Evolutionary conservation across 2,797 vertebrate genomes (phyloP), one percentile per base, ranked within the genome.

Genomic region (Alauda arvensis): DNA sequence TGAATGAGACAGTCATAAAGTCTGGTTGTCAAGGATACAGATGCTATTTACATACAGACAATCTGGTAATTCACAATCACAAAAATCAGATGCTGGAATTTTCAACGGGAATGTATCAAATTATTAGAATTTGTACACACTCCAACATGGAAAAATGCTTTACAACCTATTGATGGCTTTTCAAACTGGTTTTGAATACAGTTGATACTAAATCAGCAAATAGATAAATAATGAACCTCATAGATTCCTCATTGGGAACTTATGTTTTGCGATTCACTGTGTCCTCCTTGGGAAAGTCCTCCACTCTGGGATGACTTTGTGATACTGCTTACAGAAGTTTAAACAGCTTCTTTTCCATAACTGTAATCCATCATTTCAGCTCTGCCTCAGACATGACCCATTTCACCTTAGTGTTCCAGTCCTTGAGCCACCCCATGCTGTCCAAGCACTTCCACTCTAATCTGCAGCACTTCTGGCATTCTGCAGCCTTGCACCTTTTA

Each of bases 1-100:
- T 61, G 80, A 93, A 75, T 59, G 57, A 92, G 49, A 68, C 61
- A 80, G 69, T 84, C 71, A 63, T 59, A 40, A 78, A 70, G 40
- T 70, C 87, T 89, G 43, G 61, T 82, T 91, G 70, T 88, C 84
- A 91, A 77, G 89, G 88, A 76, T 88, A 88, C 78, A 71, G 29
- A 67, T 85, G 63, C 77, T 72, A 43, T 83, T 81, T 92, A 87
- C 84, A 71, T 49, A 78, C 37, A 79, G 53, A 18, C 42, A 63
- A 33, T 71, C 87, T 66, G 74, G 60, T 77, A 78, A 63, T 80
- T 71, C 45, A 63, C 79, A 88, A 12, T 48, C 57, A 66, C 39
- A 51, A 56, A 85, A 83, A 60, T 67, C 31, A 67, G 43, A 42
- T 52, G 11, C 37, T 67, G 37, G 55, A 60, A 18, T 84, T 34